A percentile compares a stretch with the other conserved stretches of the same genome.
Conservation (phyloP, 2,797 vertebrate genomes). For the Petrocephalus sullivani region DNA sequence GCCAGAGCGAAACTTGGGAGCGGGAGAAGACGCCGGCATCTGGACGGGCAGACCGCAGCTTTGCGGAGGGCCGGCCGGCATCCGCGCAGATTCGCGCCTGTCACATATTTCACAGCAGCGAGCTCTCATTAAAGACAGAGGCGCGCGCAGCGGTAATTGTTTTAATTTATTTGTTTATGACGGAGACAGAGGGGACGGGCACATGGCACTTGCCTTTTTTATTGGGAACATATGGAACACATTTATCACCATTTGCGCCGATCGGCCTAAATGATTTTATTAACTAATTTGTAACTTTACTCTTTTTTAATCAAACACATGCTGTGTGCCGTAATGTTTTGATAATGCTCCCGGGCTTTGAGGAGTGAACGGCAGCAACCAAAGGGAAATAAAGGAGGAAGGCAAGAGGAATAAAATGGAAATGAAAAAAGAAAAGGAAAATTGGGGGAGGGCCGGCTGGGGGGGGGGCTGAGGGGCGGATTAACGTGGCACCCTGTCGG, state of each 20-base stretch:
- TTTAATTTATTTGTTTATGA: constrained; percentile 72
- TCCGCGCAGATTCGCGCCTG: constrained; percentile 52
- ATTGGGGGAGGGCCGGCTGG: neutral
- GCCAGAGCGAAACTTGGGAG: neutral
- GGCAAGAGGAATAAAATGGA: constrained; percentile 38
- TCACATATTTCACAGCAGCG: constrained; percentile 55
- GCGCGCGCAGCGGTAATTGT: constrained; percentile 62
- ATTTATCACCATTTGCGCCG: constrained; percentile 67
- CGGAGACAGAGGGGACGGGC: constrained; percentile 63
- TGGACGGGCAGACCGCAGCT: constrained; percentile 43
- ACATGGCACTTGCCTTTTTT: constrained; percentile 61
- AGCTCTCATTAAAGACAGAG: constrained; percentile 53
- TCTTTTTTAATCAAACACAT: constrained; percentile 69
- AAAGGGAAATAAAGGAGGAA: constrained; percentile 53
- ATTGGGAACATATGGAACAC: constrained; percentile 68
- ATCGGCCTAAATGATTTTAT: constrained; percentile 64
- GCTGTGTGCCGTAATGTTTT: constrained; percentile 60
- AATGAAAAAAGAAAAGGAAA: constrained; percentile 26
- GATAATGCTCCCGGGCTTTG: constrained; percentile 66
- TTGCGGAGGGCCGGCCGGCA: constrained; percentile 44
- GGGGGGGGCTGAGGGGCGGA: neutral
- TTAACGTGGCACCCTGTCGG: neutral
- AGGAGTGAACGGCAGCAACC: constrained; percentile 57
- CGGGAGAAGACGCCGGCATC: constrained; percentile 34
- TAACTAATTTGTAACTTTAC: constrained; percentile 66